Evolutionary conservation across 1,140 invertebrate species (phyloP).

Genomic region (Phenacoccus solenopsis): DNA sequence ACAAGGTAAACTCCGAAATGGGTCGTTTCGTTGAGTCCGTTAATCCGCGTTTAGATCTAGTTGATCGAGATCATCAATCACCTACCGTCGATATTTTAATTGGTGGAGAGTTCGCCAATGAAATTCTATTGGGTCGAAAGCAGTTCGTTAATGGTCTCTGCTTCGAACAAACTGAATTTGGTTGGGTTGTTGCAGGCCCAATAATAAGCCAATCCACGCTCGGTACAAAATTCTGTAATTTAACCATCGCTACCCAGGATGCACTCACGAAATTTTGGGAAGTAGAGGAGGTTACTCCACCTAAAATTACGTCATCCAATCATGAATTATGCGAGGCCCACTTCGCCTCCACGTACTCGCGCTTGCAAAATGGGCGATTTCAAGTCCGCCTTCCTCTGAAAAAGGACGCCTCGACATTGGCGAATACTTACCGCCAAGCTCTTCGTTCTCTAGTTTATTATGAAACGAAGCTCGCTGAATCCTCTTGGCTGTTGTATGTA

Average conservation of each 20-base stretch:
- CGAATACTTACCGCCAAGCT: conserved; percentile 23
- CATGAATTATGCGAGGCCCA: background rate
- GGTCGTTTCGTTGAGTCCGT: background rate
- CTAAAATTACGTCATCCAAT: background rate
- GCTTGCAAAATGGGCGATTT: conserved; percentile 18
- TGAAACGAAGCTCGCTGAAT: conserved; percentile 26
- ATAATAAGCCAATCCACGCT: background rate
- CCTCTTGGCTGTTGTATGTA: conserved; percentile 27
- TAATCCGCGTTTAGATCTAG: background rate
- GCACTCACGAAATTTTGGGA: background rate
- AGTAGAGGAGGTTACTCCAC: background rate
- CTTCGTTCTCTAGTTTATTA: conserved; percentile 23
- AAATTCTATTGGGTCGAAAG: background rate
- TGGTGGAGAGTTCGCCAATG: background rate
- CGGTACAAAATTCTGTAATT: background rate
- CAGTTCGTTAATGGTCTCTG: background rate
- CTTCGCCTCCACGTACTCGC: background rate
- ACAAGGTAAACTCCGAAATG: background rate
- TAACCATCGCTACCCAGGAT: background rate
- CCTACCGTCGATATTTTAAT: background rate
- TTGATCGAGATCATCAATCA: background rate
- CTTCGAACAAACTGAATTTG: background rate
- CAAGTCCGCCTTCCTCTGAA: conserved; percentile 30
- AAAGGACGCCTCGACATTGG: conserved; percentile 17
- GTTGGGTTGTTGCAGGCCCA: background rate